Evolutionary conservation across 64 coral and sea anemone species (phyloP).

Genomic region (Acropora tenuis): DNA sequence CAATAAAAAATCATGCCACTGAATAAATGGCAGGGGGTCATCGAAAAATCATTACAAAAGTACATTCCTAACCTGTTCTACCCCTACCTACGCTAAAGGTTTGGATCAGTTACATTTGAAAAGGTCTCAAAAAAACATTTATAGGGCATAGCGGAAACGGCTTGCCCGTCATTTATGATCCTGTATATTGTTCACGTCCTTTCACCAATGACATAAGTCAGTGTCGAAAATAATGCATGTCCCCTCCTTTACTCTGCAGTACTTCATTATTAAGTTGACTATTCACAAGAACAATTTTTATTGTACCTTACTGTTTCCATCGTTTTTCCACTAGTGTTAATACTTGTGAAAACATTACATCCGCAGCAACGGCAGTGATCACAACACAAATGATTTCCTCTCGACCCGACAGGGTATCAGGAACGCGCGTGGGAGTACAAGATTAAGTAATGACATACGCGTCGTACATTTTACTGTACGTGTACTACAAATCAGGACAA

Average conservation of each 20-base stretch:
- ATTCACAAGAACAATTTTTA: neutral
- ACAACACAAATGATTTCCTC: neutral
- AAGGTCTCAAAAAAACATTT: too few relatives aligned
- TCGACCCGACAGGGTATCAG: neutral
- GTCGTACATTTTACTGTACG: neutral
- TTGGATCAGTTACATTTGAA: too few relatives aligned
- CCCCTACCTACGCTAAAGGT: too few relatives aligned
- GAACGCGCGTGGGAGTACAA: neutral
- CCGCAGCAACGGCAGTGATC: neutral
- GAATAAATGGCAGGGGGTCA: too few relatives aligned
- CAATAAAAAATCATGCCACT: too few relatives aligned
- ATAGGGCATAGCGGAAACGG: too few relatives aligned
- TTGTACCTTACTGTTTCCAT: neutral
- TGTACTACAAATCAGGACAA: neutral
- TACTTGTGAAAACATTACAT: neutral
- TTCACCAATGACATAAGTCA: too few relatives aligned
- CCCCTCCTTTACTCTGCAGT: neutral
- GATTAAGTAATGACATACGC: neutral
- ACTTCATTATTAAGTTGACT: neutral
- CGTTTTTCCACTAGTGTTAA: neutral
- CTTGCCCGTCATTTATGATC: too few relatives aligned
- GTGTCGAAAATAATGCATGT: too few relatives aligned
- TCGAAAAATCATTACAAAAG: too few relatives aligned
- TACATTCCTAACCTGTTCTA: too few relatives aligned
- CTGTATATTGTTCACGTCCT: too few relatives aligned